Conservation (phyloP, 1,140 invertebrate genomes). For the Papilio xuthus region DNA sequence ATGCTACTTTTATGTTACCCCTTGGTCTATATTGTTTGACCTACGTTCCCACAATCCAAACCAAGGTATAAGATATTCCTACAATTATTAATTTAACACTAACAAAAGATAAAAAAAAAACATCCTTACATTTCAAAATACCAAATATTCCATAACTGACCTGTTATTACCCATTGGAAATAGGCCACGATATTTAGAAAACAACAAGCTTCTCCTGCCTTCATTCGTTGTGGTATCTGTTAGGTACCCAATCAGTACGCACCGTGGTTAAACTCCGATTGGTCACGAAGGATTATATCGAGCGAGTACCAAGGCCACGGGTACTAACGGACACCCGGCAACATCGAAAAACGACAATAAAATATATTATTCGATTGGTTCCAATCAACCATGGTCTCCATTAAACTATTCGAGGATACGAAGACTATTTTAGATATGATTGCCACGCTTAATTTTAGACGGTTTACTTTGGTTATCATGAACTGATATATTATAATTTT, state of each 20-base stretch:
- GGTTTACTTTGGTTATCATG: constrained; percentile 29
- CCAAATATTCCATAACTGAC: not conserved
- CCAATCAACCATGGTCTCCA: constrained; percentile 70
- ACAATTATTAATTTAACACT: not conserved
- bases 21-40: not conserved
- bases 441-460: constrained; percentile 54
- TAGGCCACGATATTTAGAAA: constrained; percentile 28
- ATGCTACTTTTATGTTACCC: not conserved
- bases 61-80: not conserved
- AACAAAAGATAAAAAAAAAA: not conserved
- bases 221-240: constrained; percentile 57
- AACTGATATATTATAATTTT: constrained; percentile 43
- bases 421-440: constrained; percentile 54
- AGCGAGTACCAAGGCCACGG: constrained; percentile 60
- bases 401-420: constrained; percentile 59
- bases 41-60: not conserved
- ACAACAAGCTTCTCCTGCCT: constrained; percentile 52
- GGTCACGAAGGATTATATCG: constrained; percentile 67
- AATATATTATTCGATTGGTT: constrained; percentile 75
- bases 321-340: constrained; percentile 44
- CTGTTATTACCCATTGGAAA: constrained; percentile 27
- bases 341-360: constrained; percentile 61
- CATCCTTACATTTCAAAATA: not conserved
- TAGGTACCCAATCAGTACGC: constrained; percentile 65
- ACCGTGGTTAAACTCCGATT: constrained; percentile 61